A percentile compares a stretch with the other conserved stretches of the same genome.
phyloP scores from a whole-genome alignment of 2,888 invertebrate species.

The Drosophila mettleri region DNA sequence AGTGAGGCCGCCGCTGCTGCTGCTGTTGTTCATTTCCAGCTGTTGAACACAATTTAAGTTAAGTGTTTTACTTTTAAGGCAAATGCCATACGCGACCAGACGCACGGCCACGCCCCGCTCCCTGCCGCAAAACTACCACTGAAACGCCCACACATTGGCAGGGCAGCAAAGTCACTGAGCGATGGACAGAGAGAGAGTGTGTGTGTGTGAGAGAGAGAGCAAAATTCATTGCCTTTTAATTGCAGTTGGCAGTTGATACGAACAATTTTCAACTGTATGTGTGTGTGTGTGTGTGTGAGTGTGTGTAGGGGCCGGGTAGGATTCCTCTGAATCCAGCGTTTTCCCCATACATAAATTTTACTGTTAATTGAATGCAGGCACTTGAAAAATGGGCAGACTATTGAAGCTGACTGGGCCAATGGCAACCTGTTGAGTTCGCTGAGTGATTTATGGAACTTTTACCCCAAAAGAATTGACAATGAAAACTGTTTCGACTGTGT shows the following conservation, averaged over 20 bases:
- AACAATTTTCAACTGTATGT: constrained; percentile 56
- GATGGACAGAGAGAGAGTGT: not conserved
- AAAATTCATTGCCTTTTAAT: constrained; percentile 81
- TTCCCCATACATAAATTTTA: constrained; percentile 68
- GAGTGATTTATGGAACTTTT: constrained; percentile 56
- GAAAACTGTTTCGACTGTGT: constrained; percentile 10
- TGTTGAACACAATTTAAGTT: constrained; percentile 75
- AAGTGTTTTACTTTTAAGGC: constrained; percentile 70
- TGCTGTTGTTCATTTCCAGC: constrained; percentile 66
- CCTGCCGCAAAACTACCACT: constrained; percentile 8
- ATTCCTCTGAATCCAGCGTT: constrained; percentile 17
- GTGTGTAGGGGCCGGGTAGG: constrained; percentile 2
- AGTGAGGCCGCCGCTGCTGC: not conserved
- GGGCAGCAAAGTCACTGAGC: constrained; percentile 30
- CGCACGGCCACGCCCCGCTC: constrained; percentile 52
- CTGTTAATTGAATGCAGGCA: constrained; percentile 76
- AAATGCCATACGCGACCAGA: constrained; percentile 24
- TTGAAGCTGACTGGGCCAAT: constrained; percentile 50
- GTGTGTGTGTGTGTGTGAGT: constrained; percentile 13
- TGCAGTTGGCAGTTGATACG: constrained; percentile 76
- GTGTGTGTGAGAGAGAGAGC: constrained; percentile 21
- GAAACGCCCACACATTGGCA: constrained; percentile 50
- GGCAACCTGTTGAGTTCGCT: constrained; percentile 64
- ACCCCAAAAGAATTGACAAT: constrained; percentile 27
- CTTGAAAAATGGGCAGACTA: constrained; percentile 67